Conservation (phyloP, 2,888 invertebrate genomes). For the Gerris lacustris region DNA sequence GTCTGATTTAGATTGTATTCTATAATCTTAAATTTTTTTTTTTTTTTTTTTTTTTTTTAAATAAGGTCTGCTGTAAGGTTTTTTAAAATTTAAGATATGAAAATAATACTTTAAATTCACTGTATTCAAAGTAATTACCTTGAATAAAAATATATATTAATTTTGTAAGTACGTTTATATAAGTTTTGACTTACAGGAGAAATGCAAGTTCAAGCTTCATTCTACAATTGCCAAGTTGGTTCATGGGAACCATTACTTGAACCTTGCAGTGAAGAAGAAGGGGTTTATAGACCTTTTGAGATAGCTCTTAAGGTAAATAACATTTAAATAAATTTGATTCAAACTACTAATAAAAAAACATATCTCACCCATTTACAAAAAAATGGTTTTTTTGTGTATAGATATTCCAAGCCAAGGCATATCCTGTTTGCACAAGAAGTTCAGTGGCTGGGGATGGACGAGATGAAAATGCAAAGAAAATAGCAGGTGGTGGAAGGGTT, state of each 20-base stretch:
- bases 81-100: too few species aligned
- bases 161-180: too few species aligned
- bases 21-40: too few species aligned
- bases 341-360: neutral
- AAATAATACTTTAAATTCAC: too few species aligned
- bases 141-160: too few species aligned
- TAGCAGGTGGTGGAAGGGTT: constrained; percentile 35
- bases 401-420: constrained; percentile 45
- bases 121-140: too few species aligned
- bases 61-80: too few species aligned
- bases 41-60: too few species aligned
- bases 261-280: constrained; percentile 54
- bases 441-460: constrained; percentile 34
- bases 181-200: constrained; percentile 31
- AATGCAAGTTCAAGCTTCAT: constrained; percentile 43
- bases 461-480: constrained; percentile 32
- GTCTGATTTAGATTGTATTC: too few species aligned
- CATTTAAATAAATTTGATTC: neutral
- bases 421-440: constrained; percentile 41
- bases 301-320: constrained; percentile 46
- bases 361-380: neutral
- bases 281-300: constrained; percentile 59
- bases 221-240: constrained; percentile 55
- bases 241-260: constrained; percentile 78
- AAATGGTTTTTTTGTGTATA: constrained; percentile 21